Percentiles rank a stretch among this genome's conserved stretches.
Evolutionary conservation across 2,888 invertebrate species (phyloP).

Genomic region (Cabera pusaria): DNA sequence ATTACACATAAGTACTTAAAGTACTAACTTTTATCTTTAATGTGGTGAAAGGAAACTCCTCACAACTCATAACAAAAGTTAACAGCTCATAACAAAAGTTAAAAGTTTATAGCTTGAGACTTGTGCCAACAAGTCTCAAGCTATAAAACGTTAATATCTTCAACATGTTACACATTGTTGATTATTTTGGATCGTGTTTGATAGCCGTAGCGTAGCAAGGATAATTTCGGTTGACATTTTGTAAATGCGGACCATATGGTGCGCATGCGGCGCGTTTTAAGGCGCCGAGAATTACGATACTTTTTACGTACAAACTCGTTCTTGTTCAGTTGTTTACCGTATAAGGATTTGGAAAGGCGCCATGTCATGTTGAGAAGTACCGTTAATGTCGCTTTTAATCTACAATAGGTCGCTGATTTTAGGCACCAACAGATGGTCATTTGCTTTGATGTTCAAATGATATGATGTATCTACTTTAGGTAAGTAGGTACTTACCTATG

Average conservation of each 20-base stretch:
- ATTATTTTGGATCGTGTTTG: constrained; percentile 18
- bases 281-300: constrained; percentile 44
- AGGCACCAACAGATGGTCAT: constrained; percentile 47
- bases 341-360: constrained; percentile 65
- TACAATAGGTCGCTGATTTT: constrained; percentile 61
- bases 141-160: too few relatives aligned
- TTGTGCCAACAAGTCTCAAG: too few relatives aligned
- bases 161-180: constrained; percentile 1
- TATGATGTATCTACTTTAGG: constrained; percentile 25
- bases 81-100: too few relatives aligned
- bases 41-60: too few relatives aligned
- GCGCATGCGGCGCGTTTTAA: constrained; percentile 56
- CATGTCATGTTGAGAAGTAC: constrained; percentile 52
- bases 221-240: constrained; percentile 39
- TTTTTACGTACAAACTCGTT: constrained; percentile 45
- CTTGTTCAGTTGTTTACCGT: constrained; percentile 51
- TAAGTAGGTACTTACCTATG: too few relatives aligned
- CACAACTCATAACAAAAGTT: too few relatives aligned
- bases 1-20: too few relatives aligned
- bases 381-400: constrained; percentile 54
- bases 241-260: constrained; percentile 61
- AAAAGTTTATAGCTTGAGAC: too few relatives aligned
- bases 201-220: too few relatives aligned
- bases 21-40: too few relatives aligned
- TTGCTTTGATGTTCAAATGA: constrained; percentile 39